Evolutionary conservation across 2,888 invertebrate genomes (phyloP), one percentile per base, ranked within the genome.

Genomic region (Drosophila stalkeri): DNA sequence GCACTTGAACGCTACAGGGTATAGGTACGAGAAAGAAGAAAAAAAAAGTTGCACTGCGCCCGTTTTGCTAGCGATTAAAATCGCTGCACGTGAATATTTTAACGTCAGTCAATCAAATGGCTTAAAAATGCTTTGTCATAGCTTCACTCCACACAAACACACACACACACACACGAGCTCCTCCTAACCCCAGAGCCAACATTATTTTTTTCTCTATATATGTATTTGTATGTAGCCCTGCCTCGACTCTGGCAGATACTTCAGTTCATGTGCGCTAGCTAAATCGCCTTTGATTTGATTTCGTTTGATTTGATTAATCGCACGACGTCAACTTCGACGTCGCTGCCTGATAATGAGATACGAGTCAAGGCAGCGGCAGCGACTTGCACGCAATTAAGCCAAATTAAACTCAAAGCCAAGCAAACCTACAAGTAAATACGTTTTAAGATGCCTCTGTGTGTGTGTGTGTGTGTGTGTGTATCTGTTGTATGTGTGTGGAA

Each of bases 61-160:
- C 72, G 67, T 68, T 75, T 63, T 66, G 82, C 74, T 70, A 68
- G 82, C 87, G 87, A 86, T 86, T 86, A 85, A 85, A 88, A 84
- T 82, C 84, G 80, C 86, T 84, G 80, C 85, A 82, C 80, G 85
- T 81, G 83, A 89, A 88, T 89, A 87, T 90, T 90, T 90, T 90
- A 85, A 90, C 89, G 89, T 90, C 90, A 90, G 89, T 90, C 90
- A 90, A 89, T 90, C 90, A 90, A 90, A 90, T 88, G 81, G 83
- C 81, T 82, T 86, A 90, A 90, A 90, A 88, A 88, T 87, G 90
- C 90, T 82, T 88, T 90, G 90, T 90, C 90, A 90, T 90, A 88
- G 86, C 81, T 75, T 73, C 57, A 55, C 41, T 52, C 63, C 55
- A 41, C 55, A 55, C 35, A 23, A 23, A 23, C 46, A 43, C 8